These are phyloP conservation scores for Antennarius maculatus DNA, from an alignment of 2,797 vertebrate species.

Conservation along the genomic window DNA sequence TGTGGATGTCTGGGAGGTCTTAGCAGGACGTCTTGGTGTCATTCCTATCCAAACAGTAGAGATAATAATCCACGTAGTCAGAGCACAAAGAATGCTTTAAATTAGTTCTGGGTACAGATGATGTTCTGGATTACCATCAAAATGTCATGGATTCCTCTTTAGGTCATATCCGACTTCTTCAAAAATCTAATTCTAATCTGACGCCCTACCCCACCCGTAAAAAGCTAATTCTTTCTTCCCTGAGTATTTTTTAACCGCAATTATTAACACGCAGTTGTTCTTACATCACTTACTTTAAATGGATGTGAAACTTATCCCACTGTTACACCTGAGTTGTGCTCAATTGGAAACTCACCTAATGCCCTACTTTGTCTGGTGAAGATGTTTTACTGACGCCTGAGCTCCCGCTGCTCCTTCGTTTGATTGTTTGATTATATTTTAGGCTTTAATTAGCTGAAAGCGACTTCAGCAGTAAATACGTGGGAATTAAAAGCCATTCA, in stretches of 20 bases:
- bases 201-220: background rate
- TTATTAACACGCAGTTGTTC: background rate
- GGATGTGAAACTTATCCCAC: slow-evolving; percentile 18
- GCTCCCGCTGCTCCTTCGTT: background rate
- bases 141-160: too few species aligned
- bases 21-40: too few species aligned
- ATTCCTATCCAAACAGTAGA: too few species aligned
- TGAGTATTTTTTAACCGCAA: slow-evolving; percentile 22
- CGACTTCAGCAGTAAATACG: too few species aligned
- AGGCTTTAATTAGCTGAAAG: background rate
- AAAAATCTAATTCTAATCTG: background rate
- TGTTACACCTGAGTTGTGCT: background rate
- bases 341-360: slow-evolving; percentile 4
- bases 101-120: too few species aligned
- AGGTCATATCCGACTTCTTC: too few species aligned
- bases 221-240: background rate
- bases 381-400: background rate
- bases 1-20: too few species aligned
- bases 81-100: too few species aligned
- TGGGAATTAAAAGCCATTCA: too few species aligned
- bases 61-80: too few species aligned
- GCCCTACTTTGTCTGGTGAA: background rate
- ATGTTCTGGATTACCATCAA: too few species aligned
- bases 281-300: slow-evolving; percentile 10
- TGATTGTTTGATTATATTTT: background rate